Conservation (phyloP, 2,888 invertebrate genomes). For the Epinotia ramella region DNA sequence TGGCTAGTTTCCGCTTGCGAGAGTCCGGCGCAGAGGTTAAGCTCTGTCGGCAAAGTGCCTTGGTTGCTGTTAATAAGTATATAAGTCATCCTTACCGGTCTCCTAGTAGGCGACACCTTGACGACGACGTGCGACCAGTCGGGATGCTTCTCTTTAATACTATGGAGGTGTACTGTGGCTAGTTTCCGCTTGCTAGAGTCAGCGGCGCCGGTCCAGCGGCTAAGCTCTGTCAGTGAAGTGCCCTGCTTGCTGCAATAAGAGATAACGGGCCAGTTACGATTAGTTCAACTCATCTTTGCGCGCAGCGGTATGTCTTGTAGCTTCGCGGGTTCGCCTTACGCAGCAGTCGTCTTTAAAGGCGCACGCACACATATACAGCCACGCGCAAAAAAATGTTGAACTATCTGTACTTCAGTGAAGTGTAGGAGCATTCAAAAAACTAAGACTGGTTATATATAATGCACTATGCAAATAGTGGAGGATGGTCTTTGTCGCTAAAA, state of each 20-base stretch:
- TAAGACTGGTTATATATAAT: no score
- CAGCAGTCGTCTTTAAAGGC: no score
- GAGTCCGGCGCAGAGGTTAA: slow-evolving; percentile 73
- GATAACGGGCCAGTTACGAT: background rate
- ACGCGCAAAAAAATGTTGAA: no score
- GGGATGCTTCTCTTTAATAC: slow-evolving; percentile 82
- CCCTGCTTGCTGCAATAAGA: slow-evolving; percentile 69
- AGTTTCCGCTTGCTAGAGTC: slow-evolving; percentile 75
- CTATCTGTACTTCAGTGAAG: no score
- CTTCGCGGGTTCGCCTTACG: no score
- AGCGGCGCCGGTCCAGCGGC: slow-evolving; percentile 71
- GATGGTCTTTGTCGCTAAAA: no score
- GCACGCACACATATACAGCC: no score
- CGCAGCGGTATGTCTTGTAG: no score
- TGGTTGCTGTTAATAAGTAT: slow-evolving; percentile 64
- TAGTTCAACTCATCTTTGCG: no score
- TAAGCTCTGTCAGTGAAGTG: slow-evolving; percentile 68
- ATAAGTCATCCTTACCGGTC: slow-evolving; percentile 78
- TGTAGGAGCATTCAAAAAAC: no score
- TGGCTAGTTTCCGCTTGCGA: slow-evolving; percentile 78
- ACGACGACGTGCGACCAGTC: slow-evolving; percentile 90
- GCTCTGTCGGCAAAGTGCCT: slow-evolving; percentile 68
- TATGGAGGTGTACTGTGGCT: slow-evolving; percentile 86
- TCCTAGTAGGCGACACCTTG: slow-evolving; percentile 86
- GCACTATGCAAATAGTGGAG: no score